A percentile compares a stretch with the other conserved stretches of the same genome.
phyloP scores from a whole-genome alignment of 2,113 vertebrate genomes.

The Ammodramus savannarum region DNA sequence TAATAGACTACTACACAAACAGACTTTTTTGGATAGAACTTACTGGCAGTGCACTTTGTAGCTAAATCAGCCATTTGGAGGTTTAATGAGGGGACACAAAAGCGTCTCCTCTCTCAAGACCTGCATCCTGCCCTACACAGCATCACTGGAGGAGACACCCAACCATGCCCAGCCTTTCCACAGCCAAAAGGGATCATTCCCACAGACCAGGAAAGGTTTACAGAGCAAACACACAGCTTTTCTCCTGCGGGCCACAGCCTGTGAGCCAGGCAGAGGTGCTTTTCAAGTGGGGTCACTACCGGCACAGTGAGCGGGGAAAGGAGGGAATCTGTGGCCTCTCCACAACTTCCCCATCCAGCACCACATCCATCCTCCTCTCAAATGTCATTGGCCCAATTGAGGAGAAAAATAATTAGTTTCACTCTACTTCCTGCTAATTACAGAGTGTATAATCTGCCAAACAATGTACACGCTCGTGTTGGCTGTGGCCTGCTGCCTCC shows the following conservation, averaged over 20 bases:
- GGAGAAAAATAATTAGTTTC: conserved; percentile 72
- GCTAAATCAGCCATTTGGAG: background rate
- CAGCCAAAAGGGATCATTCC: background rate
- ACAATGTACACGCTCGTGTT: conserved; percentile 40
- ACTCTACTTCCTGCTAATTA: conserved; percentile 70
- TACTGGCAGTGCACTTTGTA: background rate
- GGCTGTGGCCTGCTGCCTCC: conserved; percentile 64
- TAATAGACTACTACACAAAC: background rate
- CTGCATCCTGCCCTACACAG: background rate
- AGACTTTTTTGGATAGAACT: background rate
- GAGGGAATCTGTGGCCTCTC: background rate
- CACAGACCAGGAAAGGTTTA: background rate
- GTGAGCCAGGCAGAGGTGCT: background rate
- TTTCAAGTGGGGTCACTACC: rapidly evolving
- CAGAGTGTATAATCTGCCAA: conserved; percentile 68
- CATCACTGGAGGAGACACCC: background rate
- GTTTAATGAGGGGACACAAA: background rate
- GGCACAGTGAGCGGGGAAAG: background rate
- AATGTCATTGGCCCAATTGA: conserved; percentile 55
- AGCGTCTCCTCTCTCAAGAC: background rate
- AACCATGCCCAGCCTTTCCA: background rate
- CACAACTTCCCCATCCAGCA: background rate
- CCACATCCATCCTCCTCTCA: conserved; percentile 31
- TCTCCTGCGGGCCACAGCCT: background rate
- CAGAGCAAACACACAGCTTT: background rate